Evolutionary conservation across 2,888 invertebrate genomes (phyloP), one percentile per base, ranked within the genome.

Genomic region (Athalia circularis): DNA sequence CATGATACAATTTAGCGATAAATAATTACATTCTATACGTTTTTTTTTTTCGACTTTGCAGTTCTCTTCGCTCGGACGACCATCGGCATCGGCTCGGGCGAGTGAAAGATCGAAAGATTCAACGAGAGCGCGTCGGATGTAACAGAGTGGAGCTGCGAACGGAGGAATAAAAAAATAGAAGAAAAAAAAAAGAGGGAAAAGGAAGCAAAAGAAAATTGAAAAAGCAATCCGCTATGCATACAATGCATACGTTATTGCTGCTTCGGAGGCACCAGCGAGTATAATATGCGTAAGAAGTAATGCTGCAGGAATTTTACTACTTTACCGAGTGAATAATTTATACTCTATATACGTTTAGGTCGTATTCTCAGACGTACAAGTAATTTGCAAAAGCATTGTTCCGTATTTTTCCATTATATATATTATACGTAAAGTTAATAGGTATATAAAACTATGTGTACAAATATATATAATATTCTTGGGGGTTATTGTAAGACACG

Each of bases 341-440:
- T 52, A 48, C 61, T 75, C 50, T 29, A 75, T 62, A 64, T 43
- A 47, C 54, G 54, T 9, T 6, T 6, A 54, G 54, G 54, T 54
- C n/a, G 54, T 54, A 54, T 54, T 6, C 54, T 9, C 54, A 11
- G 54, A 11, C 62, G 87, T 85, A 82, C 85, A 83, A 86, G 82
- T 86, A 87, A 88, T 88, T 29, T 88, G 86, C 83, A 82, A 80
- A 80, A 50, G 75, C 75, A 75, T 75, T 75, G 75, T 87, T 86
- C 86, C 82, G 83, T 29, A 29, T 29, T 29, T 82, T 86, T 85
- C 81, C 85, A 85, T 85, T 82, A 83, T 83, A 81, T 45, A 62
- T 50, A 13, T 43, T 47, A 45, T 8, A 13, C 4, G 45, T 47
- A 15, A 8, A 15, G 9, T 50, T 29, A 52, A 3, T 72, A 72